phyloP scores from a whole-genome alignment of 2,888 invertebrate species.

The Euphydryas editha region DNA sequence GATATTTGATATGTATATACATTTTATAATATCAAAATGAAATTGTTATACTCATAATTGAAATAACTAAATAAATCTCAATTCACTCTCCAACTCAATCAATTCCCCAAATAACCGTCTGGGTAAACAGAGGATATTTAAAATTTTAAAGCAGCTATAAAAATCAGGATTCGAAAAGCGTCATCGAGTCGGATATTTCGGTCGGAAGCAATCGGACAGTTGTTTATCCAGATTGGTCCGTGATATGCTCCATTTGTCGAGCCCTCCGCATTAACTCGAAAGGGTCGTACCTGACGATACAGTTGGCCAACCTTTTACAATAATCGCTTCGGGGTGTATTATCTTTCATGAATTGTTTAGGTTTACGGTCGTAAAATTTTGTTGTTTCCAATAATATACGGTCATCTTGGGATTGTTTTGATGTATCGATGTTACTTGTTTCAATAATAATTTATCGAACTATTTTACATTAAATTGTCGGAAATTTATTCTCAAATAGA shows the following conservation, averaged over 20 bases:
- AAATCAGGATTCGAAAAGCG: not conserved
- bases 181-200: not conserved
- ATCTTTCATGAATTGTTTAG: constrained; percentile 21
- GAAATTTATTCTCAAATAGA: too few species aligned
- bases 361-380: constrained; percentile 10
- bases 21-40: not conserved
- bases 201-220: constrained; percentile 6
- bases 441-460: not conserved
- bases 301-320: constrained; percentile 23
- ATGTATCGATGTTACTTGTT: not conserved
- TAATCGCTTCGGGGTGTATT: constrained; percentile 25
- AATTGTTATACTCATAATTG: not conserved
- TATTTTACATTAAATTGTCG: too few species aligned
- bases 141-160: constrained; percentile 5
- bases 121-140: constrained; percentile 7
- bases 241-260: constrained; percentile 8
- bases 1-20: not conserved
- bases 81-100: not conserved
- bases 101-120: not conserved
- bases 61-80: constrained; percentile 9
- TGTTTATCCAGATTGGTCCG: constrained; percentile 11
- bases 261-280: constrained; percentile 21
- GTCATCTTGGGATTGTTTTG: not conserved
- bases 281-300: constrained; percentile 22
- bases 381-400: not conserved